Evolutionary conservation across 2,888 invertebrate genomes (phyloP).

Genomic region (Beris chalybata): DNA sequence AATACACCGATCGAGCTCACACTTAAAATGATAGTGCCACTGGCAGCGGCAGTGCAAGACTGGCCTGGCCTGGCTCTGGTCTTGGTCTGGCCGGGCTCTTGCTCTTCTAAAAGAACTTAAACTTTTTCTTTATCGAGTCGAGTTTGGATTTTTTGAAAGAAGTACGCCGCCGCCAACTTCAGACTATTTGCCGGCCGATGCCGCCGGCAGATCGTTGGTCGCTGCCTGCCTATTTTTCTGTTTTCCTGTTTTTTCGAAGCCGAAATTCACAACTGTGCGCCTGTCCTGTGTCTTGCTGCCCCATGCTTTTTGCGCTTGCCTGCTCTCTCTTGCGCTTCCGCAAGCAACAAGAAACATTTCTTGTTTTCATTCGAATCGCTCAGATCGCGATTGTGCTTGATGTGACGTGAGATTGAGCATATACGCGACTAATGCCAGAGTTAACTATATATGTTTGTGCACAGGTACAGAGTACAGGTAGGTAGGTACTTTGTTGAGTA

Average conservation of each 20-base stretch:
- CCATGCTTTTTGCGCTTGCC: no score
- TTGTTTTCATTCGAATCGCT: no score
- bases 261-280: conserved; percentile 17
- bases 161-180: conserved; percentile 29
- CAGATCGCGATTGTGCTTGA: no score
- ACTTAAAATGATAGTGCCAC: background rate
- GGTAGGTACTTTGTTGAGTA: no score
- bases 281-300: conserved; percentile 10
- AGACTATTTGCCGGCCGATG: conserved; percentile 24
- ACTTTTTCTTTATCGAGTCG: background rate
- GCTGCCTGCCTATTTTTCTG: conserved; percentile 19
- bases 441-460: no score
- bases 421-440: no score
- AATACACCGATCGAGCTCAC: conserved; percentile 12
- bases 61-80: no score
- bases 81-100: background rate
- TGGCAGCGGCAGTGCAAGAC: no score
- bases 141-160: conserved; percentile 8
- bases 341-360: no score
- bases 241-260: conserved; percentile 11
- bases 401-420: no score
- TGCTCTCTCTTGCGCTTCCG: no score
- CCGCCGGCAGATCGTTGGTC: conserved; percentile 12
- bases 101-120: conserved; percentile 4
- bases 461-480: no score